Conservation (phyloP, 2,888 invertebrate species). For the Sarcophaga rosellei region DNA sequence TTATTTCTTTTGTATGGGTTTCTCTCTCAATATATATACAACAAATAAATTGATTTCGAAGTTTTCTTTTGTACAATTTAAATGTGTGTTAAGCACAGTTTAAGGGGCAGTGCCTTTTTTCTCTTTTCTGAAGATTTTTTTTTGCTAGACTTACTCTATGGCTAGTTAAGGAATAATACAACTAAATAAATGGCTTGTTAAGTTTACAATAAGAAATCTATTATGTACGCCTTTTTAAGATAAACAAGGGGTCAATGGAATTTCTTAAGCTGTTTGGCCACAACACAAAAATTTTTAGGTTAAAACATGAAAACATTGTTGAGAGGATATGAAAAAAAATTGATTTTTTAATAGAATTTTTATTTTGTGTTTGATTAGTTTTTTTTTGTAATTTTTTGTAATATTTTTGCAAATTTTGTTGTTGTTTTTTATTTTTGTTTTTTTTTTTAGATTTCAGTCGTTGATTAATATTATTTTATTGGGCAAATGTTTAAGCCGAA, state of each 20-base stretch:
- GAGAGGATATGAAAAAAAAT: neutral
- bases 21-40: neutral
- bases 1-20: neutral
- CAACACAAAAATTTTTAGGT: neutral
- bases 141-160: constrained; percentile 77
- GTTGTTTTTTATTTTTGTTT: neutral
- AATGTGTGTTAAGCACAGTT: neutral
- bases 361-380: neutral
- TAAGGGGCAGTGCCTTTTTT: neutral
- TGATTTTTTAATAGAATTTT: neutral
- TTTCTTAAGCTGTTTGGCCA: constrained; percentile 38
- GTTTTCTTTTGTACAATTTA: constrained; percentile 26
- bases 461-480: constrained; percentile 63
- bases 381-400: constrained; percentile 16
- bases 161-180: constrained; percentile 67
- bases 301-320: neutral
- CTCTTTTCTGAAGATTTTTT: neutral
- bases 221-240: constrained; percentile 35
- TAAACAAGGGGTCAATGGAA: constrained; percentile 12
- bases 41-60: neutral
- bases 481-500: constrained; percentile 76
- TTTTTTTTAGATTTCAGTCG: constrained; percentile 57
- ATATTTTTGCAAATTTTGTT: constrained; percentile 38
- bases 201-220: constrained; percentile 28
- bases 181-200: constrained; percentile 49